phyloP scores from a whole-genome alignment of 23 tunicate genomes.

The Phallusia fumigata region DNA sequence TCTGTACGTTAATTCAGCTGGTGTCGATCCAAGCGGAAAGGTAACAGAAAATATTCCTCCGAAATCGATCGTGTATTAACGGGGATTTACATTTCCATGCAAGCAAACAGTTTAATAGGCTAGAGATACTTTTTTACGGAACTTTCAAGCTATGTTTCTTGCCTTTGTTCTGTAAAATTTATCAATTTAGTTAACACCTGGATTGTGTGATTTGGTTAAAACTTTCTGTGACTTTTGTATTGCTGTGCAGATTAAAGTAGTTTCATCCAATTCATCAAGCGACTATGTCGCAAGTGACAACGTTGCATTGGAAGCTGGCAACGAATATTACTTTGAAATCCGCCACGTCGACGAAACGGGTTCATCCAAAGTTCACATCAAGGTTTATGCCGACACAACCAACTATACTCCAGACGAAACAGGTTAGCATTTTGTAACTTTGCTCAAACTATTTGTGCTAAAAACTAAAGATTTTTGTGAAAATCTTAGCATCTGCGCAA shows the following conservation, averaged over 20 bases:
- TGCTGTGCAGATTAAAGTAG: background rate
- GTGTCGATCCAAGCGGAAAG: constrained; percentile 31
- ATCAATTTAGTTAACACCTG: too few species aligned
- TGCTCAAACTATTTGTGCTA: background rate
- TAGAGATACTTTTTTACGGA: too few species aligned
- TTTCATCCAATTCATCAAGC: background rate
- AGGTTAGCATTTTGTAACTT: background rate
- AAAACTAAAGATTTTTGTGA: background rate
- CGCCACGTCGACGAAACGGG: constrained; percentile 4
- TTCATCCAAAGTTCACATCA: constrained; percentile 8
- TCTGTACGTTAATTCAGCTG: constrained; percentile 35
- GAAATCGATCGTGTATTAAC: too few species aligned
- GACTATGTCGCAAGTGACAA: constrained; percentile 2
- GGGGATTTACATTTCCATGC: too few species aligned
- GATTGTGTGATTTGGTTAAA: too few species aligned
- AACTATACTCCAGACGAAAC: constrained; percentile 36
- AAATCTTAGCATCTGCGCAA: constrained; percentile 12
- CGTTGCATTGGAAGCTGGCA: constrained; percentile 16
- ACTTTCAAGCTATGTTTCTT: too few species aligned
- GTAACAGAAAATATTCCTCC: too few species aligned
- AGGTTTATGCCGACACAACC: constrained; percentile 29
- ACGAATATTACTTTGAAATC: constrained; percentile 41
- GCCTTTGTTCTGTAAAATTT: too few species aligned
- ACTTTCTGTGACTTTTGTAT: background rate
- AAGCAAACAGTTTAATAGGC: too few species aligned